Percentiles rank a stretch among this genome's conserved stretches.
Evolutionary conservation across 2,113 vertebrate genomes (phyloP).

Genomic region (Perca flavescens): DNA sequence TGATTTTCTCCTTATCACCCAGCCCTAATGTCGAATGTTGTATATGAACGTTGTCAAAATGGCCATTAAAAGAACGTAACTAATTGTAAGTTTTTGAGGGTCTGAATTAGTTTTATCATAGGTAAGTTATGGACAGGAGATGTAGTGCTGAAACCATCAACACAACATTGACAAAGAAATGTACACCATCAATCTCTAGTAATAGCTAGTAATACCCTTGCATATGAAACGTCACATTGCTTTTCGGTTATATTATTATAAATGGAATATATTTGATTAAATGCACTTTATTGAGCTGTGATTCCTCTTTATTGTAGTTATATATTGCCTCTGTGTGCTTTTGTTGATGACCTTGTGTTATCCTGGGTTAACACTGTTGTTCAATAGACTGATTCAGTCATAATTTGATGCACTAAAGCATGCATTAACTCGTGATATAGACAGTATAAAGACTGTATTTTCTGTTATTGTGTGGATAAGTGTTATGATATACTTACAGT

Average conservation of each 20-base stretch:
- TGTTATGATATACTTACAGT: background rate
- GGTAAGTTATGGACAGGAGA: background rate
- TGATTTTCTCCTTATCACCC: too few species aligned
- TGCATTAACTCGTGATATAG: background rate
- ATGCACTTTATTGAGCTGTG: background rate
- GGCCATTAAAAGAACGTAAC: too few species aligned
- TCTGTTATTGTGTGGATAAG: too few species aligned
- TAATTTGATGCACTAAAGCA: background rate
- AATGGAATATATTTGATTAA: background rate
- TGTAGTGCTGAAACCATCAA: background rate
- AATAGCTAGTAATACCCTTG: background rate
- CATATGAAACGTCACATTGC: background rate
- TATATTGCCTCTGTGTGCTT: background rate
- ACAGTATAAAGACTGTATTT: background rate
- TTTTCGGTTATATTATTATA: background rate
- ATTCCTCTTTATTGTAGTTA: background rate
- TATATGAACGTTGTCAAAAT: background rate
- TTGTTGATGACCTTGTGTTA: background rate
- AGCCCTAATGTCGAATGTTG: background rate
- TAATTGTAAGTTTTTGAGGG: background rate
- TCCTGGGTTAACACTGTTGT: background rate
- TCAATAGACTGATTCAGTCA: background rate
- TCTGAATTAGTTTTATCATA: background rate
- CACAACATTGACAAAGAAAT: too few species aligned
- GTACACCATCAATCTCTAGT: background rate